Conservation (phyloP, 2,797 vertebrate genomes). For the Tinamus major region DNA sequence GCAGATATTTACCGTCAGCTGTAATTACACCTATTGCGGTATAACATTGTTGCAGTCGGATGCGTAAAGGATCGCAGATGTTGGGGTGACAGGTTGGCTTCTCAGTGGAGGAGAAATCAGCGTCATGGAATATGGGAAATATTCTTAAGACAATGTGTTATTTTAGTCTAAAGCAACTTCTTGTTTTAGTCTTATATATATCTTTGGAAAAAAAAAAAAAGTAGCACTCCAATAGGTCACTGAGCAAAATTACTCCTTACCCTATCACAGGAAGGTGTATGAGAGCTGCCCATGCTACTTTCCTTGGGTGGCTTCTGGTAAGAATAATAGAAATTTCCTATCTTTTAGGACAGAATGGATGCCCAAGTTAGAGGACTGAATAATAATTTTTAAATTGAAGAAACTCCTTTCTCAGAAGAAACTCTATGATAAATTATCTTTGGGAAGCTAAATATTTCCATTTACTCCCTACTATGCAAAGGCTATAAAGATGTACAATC, state of each 20-base stretch:
- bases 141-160: neutral
- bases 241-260: neutral
- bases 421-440: neutral
- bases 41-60: neutral
- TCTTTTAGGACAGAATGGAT: neutral
- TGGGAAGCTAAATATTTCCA: neutral
- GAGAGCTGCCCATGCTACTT: neutral
- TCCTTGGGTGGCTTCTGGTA: neutral
- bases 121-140: neutral
- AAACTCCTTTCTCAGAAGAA: neutral
- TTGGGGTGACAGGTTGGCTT: neutral
- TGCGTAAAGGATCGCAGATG: neutral
- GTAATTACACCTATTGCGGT: neutral
- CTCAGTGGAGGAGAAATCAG: neutral
- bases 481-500: neutral
- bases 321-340: neutral
- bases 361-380: neutral
- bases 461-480: neutral
- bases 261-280: neutral
- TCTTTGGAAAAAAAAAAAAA: neutral
- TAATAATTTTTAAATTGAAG: neutral
- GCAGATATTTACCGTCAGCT: conserved; percentile 2
- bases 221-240: neutral
- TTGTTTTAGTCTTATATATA: neutral
- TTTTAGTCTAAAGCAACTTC: neutral